These are phyloP conservation scores for Bellardia bayeri DNA, from an alignment of 2,888 invertebrate species.

Conservation along the genomic window DNA sequence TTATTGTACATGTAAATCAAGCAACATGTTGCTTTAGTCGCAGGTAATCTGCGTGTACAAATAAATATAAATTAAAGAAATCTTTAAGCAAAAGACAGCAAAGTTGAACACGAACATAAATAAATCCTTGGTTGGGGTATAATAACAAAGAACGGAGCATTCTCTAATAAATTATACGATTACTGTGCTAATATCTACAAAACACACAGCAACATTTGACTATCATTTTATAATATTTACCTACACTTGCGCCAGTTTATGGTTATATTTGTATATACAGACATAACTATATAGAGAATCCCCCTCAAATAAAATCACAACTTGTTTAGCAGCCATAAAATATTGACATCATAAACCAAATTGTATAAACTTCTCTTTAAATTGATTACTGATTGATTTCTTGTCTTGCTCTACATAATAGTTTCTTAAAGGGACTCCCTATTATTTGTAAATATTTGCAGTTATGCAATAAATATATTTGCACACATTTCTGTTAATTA, in stretches of 20 bases:
- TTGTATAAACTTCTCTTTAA: neutral
- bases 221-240: slow-evolving; percentile 12
- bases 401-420: neutral
- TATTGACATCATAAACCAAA: neutral
- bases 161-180: slow-evolving; percentile 21
- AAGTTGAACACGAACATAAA: slow-evolving; percentile 1
- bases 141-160: neutral
- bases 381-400: no score
- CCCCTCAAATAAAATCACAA: neutral
- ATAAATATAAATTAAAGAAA: slow-evolving; percentile 52
- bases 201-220: neutral
- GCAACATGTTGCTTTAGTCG: slow-evolving; percentile 66
- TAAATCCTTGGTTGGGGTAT: neutral
- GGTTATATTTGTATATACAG: neutral
- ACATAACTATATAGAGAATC: neutral
- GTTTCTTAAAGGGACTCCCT: neutral
- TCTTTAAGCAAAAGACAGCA: slow-evolving; percentile 12
- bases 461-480: neutral
- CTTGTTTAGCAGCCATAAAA: no score
- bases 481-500: slow-evolving; percentile 43
- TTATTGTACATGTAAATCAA: slow-evolving; percentile 7
- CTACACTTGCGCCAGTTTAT: neutral
- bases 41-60: slow-evolving; percentile 62
- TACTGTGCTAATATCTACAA: neutral
- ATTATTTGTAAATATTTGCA: neutral